These are phyloP conservation scores for Bos taurus DNA, from an alignment of 2,113 vertebrate species.

Conservation along the genomic window ARS-UCD2.0 NC_037331.1:102582501-102583000, in stretches of 20 bases:
- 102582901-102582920: not conserved
- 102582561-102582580: not conserved
- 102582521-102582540: not conserved
- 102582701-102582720: not conserved
- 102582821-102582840: not conserved
- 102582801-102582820: not conserved
- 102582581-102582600: not conserved
- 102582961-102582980: fast-evolving
- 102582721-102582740: not conserved
- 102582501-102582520: not conserved
- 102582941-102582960: not conserved
- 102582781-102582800: not conserved
- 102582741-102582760: not conserved
- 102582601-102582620: not conserved
- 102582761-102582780: not conserved
- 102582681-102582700: not conserved
- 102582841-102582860: not conserved
- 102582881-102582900: not conserved
- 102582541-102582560: not conserved
- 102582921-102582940: not conserved
- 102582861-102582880: not conserved
- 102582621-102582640: not conserved
- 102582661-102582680: not conserved
- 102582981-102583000: not conserved
- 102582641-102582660: not conserved